Conservation (phyloP, 2,888 invertebrate species). For the Slavum lentiscoides region DNA sequence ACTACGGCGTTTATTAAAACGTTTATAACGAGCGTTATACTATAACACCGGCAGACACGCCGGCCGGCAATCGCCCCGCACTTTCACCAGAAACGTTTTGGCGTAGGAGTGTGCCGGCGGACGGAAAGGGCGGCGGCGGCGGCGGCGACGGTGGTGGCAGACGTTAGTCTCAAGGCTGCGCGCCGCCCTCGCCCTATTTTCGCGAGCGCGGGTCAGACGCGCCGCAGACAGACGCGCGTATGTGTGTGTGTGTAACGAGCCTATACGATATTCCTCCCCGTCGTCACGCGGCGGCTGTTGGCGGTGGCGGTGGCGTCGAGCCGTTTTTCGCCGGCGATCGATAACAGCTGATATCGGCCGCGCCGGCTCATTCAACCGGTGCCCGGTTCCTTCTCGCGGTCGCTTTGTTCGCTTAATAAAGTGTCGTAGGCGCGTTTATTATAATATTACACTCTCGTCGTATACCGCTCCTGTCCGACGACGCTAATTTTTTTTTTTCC, state of each 20-base stretch:
- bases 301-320: not conserved
- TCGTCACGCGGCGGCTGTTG: not conserved
- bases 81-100: constrained; percentile 38
- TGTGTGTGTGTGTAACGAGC: not conserved
- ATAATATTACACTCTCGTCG: no score
- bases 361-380: constrained; percentile 46
- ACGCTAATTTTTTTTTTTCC: not conserved
- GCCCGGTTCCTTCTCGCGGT: constrained; percentile 20
- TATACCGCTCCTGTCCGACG: no score
- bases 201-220: constrained; percentile 37
- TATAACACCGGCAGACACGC: no score
- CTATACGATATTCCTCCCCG: not conserved
- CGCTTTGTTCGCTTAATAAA: not conserved
- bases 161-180: constrained; percentile 51
- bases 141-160: constrained; percentile 55
- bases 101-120: constrained; percentile 9
- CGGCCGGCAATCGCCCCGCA: not conserved
- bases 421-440: no score
- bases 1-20: not conserved
- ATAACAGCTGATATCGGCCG: constrained; percentile 40
- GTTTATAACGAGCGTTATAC: not conserved
- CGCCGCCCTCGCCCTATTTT: constrained; percentile 50
- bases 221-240: constrained; percentile 33
- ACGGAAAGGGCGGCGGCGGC: not conserved
- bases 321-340: constrained; percentile 39